Evolutionary conservation across 2,888 invertebrate species (phyloP), one percentile per base, ranked within the genome.

Genomic region (Cheilosia impressa): DNA sequence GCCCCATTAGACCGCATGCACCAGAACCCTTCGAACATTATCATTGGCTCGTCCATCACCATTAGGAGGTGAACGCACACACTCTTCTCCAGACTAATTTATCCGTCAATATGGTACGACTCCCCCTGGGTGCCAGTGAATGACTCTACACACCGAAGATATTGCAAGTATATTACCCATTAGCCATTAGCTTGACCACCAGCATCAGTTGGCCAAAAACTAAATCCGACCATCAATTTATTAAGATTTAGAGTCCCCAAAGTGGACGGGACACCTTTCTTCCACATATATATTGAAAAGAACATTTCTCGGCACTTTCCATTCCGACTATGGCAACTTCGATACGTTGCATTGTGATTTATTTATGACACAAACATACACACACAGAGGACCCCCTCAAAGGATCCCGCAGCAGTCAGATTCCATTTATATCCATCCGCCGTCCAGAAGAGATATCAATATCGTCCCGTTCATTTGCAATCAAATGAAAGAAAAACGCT

Each of bases 271-370:
- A 76, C 71, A 80, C 76, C 85, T 84, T 84, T 71, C 80, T 76
- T 72, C 82, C 60, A 66, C 63, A 55, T 52, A 38, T 24, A 31
- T 27, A 27, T 27, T 5, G 34, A 55, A 82, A 63, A 55, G 27
- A 58, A 43, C 82, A 75, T 72, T 57, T 53, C 27, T 31, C 45
- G 31, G 43, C 41, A 52, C 66, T 65, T 52, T 77, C 57, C 66
- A 27, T 62, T 47, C 27, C 71, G 57, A 84, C 31, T 31, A 79
- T 79, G 79, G 79, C 75, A 75, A 81, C 71, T 81, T 85, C 77
- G 68, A 85, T 85, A 63, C 62, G 81, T 81, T 85, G 85, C 85
- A 85, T 72, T 77, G 80, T 85, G 85, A 85, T 85, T 85, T 85
- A 85, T 85, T 85, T 85, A 85, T 85, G 85, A 85, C 85, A 85